A percentile compares a stretch with the other conserved stretches of the same genome.
Evolutionary conservation across 2,797 vertebrate species (phyloP).

Genomic region (Eulemur coronatus): DNA sequence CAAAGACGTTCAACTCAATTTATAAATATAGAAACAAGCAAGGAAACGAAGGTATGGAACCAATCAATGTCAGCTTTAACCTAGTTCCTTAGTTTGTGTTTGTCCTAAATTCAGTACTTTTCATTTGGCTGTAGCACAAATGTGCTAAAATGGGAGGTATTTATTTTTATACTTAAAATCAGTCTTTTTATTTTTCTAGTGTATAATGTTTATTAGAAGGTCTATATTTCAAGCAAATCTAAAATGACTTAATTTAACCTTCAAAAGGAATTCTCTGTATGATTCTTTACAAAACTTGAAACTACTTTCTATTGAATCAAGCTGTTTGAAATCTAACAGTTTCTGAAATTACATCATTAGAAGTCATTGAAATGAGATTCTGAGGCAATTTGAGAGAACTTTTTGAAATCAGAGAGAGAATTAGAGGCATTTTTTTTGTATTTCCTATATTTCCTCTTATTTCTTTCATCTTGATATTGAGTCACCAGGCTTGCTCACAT

Average conservation of each 20-base stretch:
- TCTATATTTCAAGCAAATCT: slow-evolving; percentile 17
- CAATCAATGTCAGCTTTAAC: neutral
- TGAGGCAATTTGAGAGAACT: slow-evolving; percentile 59
- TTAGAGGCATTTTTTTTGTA: slow-evolving; percentile 8
- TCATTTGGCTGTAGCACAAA: neutral
- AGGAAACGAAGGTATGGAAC: neutral
- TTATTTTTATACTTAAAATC: slow-evolving; percentile 43
- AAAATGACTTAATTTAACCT: slow-evolving; percentile 42
- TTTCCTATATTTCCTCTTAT: slow-evolving; percentile 50
- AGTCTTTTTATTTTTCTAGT: slow-evolving; percentile 23
- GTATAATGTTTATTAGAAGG: neutral
- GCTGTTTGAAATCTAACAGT: slow-evolving; percentile 51
- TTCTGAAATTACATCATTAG: slow-evolving; percentile 65
- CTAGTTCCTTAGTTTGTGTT: neutral
- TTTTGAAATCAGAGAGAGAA: slow-evolving; percentile 56
- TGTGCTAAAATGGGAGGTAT: neutral
- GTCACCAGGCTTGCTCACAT: slow-evolving; percentile 76
- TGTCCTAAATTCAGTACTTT: slow-evolving; percentile 15
- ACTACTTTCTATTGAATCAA: slow-evolving; percentile 33
- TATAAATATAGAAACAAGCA: slow-evolving; percentile 4
- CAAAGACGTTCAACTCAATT: neutral
- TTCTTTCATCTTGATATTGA: slow-evolving; percentile 72
- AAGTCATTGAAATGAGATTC: slow-evolving; percentile 63
- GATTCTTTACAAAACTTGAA: slow-evolving; percentile 55
- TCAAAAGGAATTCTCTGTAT: slow-evolving; percentile 15